phyloP scores from a whole-genome alignment of 1,140 invertebrate genomes.

The Odontomachus brunneus region DNA sequence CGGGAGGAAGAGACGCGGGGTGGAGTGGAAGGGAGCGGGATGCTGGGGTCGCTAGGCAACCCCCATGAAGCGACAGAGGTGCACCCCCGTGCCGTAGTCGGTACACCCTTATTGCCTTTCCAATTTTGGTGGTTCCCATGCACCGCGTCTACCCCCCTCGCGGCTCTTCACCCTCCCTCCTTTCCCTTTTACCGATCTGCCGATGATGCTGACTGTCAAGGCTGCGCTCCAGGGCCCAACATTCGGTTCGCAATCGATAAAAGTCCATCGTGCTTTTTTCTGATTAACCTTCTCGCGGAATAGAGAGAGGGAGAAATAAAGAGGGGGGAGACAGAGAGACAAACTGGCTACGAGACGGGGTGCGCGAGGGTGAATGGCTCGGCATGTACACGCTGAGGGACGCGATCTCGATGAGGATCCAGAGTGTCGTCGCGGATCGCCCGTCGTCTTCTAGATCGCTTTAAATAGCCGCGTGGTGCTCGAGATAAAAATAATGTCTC shows the following conservation, averaged over 20 bases:
- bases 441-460: background rate
- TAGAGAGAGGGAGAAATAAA: background rate
- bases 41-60: slow-evolving; percentile 83
- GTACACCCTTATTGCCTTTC: slow-evolving; percentile 82
- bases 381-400: background rate
- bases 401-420: slow-evolving; percentile 1
- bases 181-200: slow-evolving; percentile 12
- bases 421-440: background rate
- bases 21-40: slow-evolving; percentile 67
- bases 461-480: background rate
- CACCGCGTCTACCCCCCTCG: slow-evolving; percentile 18
- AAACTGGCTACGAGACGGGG: background rate
- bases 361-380: background rate
- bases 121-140: slow-evolving; percentile 81
- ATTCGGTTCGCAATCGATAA: slow-evolving; percentile 67
- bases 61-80: slow-evolving; percentile 78
- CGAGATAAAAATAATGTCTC: background rate
- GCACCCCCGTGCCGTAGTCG: slow-evolving; percentile 71
- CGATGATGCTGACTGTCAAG: slow-evolving; percentile 69
- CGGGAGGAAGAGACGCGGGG: slow-evolving; percentile 9
- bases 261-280: slow-evolving; percentile 49
- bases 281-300: slow-evolving; percentile 49
- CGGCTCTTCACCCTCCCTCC: background rate
- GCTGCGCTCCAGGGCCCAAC: slow-evolving; percentile 50
- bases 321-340: slow-evolving; percentile 5